Percentiles rank a stretch among this genome's conserved stretches.
These are phyloP conservation scores for Amniataba percoides DNA, from an alignment of 2,797 vertebrate genomes.

Conservation along the genomic window DNA sequence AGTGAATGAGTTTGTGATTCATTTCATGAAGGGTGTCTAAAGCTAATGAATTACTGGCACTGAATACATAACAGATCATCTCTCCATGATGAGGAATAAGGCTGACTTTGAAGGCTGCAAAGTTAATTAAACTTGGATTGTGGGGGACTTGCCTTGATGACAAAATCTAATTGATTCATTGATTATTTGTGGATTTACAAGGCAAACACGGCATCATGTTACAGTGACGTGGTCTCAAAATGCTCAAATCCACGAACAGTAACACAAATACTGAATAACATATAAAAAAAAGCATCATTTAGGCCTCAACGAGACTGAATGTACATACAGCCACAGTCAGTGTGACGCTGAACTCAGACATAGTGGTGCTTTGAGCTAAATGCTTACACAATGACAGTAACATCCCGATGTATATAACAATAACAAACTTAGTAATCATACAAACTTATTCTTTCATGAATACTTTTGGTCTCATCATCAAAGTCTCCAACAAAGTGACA, in stretches of 20 bases:
- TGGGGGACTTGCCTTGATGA: background rate
- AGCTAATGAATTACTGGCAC: slow-evolving; percentile 25
- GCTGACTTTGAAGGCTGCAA: slow-evolving; percentile 33
- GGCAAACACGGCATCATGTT: slow-evolving; percentile 19
- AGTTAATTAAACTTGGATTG: slow-evolving; percentile 37
- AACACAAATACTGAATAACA: background rate
- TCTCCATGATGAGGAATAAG: slow-evolving; percentile 9
- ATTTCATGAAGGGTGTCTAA: slow-evolving; percentile 24
- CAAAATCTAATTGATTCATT: background rate
- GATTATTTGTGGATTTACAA: slow-evolving; percentile 29
- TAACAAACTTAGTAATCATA: background rate
- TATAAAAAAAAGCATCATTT: background rate
- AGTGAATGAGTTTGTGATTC: slow-evolving; percentile 17
- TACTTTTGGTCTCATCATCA: background rate
- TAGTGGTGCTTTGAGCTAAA: background rate
- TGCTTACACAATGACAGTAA: background rate
- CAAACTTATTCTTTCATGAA: background rate
- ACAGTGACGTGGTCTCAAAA: background rate
- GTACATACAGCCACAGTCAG: background rate
- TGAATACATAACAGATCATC: slow-evolving; percentile 24
- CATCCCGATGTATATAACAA: too few species aligned
- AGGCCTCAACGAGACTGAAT: background rate
- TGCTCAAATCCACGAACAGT: background rate
- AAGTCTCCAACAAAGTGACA: background rate
- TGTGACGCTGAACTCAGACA: background rate